These are phyloP conservation scores for Clarias magur DNA, from an alignment of 2,113 vertebrate species.

Conservation along the genomic window DNA sequence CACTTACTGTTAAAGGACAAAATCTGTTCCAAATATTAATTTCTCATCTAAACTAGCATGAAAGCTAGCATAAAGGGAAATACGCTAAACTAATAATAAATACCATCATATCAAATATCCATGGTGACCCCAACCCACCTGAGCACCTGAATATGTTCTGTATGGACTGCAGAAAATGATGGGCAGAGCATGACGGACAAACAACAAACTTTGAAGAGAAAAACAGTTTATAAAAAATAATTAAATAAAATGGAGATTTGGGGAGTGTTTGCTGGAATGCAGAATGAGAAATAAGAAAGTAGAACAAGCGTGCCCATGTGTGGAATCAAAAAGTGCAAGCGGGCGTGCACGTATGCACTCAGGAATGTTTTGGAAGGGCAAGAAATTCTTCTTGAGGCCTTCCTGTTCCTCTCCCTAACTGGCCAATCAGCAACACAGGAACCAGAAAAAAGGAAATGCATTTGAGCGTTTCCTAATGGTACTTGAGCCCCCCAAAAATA, in stretches of 20 bases:
- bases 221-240: not conserved
- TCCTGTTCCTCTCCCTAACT: not conserved
- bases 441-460: not conserved
- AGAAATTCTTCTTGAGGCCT: not conserved
- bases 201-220: not conserved
- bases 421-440: slow-evolving; percentile 2
- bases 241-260: too few species aligned
- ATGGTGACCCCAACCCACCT: not conserved
- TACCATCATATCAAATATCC: not conserved
- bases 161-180: not conserved
- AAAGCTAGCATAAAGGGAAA: not conserved
- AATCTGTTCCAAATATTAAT: not conserved
- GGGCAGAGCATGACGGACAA: not conserved
- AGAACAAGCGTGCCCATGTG: not conserved
- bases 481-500: not conserved
- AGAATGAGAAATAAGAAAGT: not conserved
- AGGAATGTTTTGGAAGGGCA: not conserved
- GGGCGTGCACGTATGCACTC: not conserved
- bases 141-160: not conserved
- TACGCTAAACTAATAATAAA: too few species aligned
- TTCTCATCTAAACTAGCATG: not conserved
- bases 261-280: not conserved
- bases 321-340: not conserved
- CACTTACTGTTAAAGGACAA: too few species aligned
- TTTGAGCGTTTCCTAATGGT: not conserved